phyloP scores from a whole-genome alignment of 2,113 vertebrate genomes.

The Burhinus oedicnemus region DNA sequence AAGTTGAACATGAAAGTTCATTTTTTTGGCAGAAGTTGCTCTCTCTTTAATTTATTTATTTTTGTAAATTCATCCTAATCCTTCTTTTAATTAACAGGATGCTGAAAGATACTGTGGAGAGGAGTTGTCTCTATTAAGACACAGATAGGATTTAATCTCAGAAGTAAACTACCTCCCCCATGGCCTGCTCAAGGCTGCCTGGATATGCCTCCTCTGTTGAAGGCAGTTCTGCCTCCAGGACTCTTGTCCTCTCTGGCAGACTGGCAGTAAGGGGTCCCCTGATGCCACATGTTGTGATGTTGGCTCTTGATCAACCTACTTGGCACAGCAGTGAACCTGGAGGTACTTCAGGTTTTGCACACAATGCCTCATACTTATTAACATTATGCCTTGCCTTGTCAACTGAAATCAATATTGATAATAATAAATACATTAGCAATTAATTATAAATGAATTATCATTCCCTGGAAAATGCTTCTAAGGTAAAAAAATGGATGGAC shows the following conservation, averaged over 20 bases:
- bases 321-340: background rate
- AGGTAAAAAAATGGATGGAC: background rate
- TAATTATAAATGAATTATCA: background rate
- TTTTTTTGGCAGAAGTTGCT: constrained; percentile 55
- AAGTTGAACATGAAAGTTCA: constrained; percentile 37
- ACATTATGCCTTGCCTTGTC: background rate
- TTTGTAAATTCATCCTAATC: constrained; percentile 1
- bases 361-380: background rate
- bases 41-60: constrained; percentile 43
- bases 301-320: background rate
- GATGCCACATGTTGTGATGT: background rate
- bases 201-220: background rate
- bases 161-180: background rate
- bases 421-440: constrained; percentile 10
- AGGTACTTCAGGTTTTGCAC: background rate
- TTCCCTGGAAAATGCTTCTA: background rate
- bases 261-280: background rate
- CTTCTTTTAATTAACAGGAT: constrained; percentile 40
- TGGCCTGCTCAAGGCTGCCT: background rate
- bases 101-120: constrained; percentile 18
- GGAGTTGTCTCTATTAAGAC: background rate
- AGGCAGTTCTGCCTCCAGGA: background rate
- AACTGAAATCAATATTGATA: constrained; percentile 27
- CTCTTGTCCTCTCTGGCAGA: background rate
- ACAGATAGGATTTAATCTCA: constrained; percentile 27